A percentile compares a stretch with the other conserved stretches of the same genome.
These are phyloP conservation scores for Lepus oiostolus DNA, from an alignment of 2,797 vertebrate genomes.

Conservation along the genomic window DNA sequence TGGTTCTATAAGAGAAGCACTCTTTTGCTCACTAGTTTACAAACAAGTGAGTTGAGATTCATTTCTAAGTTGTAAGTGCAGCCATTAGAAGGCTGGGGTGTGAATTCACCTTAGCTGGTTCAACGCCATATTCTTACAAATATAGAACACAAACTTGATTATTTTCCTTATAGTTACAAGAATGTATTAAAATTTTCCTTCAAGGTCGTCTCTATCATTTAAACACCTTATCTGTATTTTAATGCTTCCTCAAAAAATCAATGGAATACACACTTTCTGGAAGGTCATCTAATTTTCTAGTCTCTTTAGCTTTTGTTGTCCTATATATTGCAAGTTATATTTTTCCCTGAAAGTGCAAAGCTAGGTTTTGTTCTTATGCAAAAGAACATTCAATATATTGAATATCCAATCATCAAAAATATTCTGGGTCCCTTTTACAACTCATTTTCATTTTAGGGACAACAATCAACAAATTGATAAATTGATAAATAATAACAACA, in stretches of 20 bases:
- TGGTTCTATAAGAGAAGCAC: not conserved
- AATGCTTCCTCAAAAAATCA: not conserved
- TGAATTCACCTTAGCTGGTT: not conserved
- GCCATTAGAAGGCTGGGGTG: not conserved
- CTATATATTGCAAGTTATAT: not conserved
- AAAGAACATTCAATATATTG: not conserved
- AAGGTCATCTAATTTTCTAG: not conserved
- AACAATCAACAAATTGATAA: not conserved
- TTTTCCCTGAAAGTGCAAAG: not conserved
- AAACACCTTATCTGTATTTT: not conserved
- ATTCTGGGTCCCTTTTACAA: not conserved
- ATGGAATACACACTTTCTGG: not conserved
- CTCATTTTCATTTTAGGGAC: conserved; percentile 27
- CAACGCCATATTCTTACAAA: not conserved
- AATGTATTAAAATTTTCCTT: not conserved
- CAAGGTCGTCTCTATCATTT: not conserved
- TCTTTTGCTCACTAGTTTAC: not conserved
- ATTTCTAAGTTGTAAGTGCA: not conserved
- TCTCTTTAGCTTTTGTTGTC: not conserved
- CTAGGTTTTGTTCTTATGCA: not conserved
- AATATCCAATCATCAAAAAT: not conserved
- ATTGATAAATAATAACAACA: no score
- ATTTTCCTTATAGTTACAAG: not conserved
- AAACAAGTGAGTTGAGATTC: not conserved
- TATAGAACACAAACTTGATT: not conserved